Evolutionary conservation across 2,888 invertebrate genomes (phyloP).

Genomic region (Acleris holmiana): DNA sequence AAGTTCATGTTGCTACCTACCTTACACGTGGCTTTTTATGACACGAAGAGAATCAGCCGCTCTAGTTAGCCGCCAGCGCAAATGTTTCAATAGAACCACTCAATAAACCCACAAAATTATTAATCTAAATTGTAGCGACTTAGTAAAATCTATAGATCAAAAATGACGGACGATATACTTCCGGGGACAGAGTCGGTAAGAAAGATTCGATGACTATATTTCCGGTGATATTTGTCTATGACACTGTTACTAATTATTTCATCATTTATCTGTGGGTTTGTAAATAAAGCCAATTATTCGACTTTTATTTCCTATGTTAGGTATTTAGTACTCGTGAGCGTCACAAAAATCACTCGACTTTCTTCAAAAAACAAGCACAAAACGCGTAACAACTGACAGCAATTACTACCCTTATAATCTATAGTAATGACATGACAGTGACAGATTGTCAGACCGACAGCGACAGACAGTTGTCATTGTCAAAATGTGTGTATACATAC

Average conservation of each 20-base stretch:
- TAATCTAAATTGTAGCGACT: slow-evolving; percentile 42
- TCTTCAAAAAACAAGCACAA: no score
- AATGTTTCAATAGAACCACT: slow-evolving; percentile 42
- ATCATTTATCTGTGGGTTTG: no score
- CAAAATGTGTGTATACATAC: no score
- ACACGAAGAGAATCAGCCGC: slow-evolving; percentile 44
- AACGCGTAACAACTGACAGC: no score
- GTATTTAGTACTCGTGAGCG: no score
- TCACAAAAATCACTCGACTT: no score
- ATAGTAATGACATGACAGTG: no score
- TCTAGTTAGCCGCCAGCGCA: slow-evolving; percentile 41
- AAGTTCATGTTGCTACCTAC: slow-evolving; percentile 42
- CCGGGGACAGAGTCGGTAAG: slow-evolving; percentile 47
- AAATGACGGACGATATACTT: slow-evolving; percentile 70
- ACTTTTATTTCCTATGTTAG: no score
- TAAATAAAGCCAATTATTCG: no score
- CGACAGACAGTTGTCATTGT: no score
- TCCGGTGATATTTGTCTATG: slow-evolving; percentile 40
- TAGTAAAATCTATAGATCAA: slow-evolving; percentile 68
- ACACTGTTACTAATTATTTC: not conserved
- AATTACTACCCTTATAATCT: no score
- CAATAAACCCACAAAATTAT: slow-evolving; percentile 36
- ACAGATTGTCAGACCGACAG: no score
- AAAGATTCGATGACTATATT: slow-evolving; percentile 17
- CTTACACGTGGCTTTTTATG: slow-evolving; percentile 38